phyloP scores from a whole-genome alignment of 2,797 vertebrate species.

The Threskiornis aethiopicus region DNA sequence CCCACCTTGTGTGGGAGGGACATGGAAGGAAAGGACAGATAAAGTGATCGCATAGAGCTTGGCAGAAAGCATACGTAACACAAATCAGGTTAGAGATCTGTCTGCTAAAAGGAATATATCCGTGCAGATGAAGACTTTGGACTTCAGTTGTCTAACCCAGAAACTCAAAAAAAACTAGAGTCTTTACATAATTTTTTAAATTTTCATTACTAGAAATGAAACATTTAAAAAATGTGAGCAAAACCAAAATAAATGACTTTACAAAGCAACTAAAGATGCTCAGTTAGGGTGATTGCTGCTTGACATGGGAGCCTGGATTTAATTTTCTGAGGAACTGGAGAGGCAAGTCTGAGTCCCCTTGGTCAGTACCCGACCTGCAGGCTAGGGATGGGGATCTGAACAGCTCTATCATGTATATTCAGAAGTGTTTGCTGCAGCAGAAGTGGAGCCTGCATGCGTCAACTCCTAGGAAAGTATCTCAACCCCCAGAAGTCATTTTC shows the following conservation, averaged over 20 bases:
- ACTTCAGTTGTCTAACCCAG: background rate
- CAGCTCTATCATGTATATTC: background rate
- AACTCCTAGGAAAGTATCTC: background rate
- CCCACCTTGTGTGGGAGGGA: background rate
- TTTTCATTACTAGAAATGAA: background rate
- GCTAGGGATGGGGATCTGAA: background rate
- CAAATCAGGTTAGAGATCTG: rapidly evolving
- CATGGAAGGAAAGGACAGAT: background rate
- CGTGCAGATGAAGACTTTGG: background rate
- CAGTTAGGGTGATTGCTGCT: background rate
- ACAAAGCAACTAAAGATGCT: background rate
- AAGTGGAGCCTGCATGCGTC: background rate
- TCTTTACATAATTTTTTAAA: background rate
- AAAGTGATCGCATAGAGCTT: background rate
- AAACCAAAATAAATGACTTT: background rate
- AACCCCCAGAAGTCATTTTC: background rate
- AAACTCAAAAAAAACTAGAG: background rate
- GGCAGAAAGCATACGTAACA: background rate
- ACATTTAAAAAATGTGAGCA: background rate
- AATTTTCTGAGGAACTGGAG: background rate
- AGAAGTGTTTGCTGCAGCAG: background rate
- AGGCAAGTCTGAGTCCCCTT: background rate
- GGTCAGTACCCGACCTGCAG: rapidly evolving
- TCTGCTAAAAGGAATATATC: background rate
- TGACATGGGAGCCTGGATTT: background rate